These are phyloP conservation scores for Eupelmus urozonus DNA, from an alignment of 2,888 invertebrate genomes.

Conservation along the genomic window DNA sequence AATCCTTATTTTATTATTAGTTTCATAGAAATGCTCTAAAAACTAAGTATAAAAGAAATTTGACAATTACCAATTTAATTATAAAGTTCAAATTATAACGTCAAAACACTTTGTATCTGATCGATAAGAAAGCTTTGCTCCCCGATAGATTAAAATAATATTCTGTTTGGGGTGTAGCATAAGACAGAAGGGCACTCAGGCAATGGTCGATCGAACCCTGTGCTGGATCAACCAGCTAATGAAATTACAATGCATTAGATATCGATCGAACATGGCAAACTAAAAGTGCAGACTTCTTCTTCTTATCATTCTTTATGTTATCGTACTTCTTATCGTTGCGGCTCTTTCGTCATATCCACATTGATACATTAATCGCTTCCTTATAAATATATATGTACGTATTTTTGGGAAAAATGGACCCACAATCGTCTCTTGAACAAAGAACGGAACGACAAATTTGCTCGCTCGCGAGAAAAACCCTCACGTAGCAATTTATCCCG, in stretches of 20 bases:
- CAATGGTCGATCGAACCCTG: constrained; percentile 71
- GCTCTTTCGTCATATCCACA: not conserved
- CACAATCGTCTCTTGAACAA: constrained; percentile 21
- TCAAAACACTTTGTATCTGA: constrained; percentile 18
- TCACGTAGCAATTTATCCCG: not conserved
- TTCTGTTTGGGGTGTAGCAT: no score
- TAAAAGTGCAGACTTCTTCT: constrained; percentile 29
- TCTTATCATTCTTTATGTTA: constrained; percentile 41
- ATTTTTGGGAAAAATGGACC: constrained; percentile 64
- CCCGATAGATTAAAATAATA: constrained; percentile 2
- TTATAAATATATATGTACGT: constrained; percentile 25
- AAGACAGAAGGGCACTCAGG: constrained; percentile 32
- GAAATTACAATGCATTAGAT: constrained; percentile 63
- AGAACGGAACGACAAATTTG: not conserved
- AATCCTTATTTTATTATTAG: no score
- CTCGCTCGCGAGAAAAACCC: constrained; percentile 21
- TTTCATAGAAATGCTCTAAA: not conserved
- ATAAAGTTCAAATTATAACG: not conserved
- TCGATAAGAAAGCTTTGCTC: not conserved
- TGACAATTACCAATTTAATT: not conserved
- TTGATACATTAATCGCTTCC: constrained; percentile 19
- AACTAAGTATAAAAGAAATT: not conserved
- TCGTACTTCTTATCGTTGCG: constrained; percentile 31
- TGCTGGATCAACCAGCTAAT: constrained; percentile 73
- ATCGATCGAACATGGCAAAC: constrained; percentile 68